A percentile compares a stretch with the other conserved stretches of the same genome.
phyloP scores from a whole-genome alignment of 1,140 invertebrate genomes.

The Caenorhabditis remanei region DNA sequence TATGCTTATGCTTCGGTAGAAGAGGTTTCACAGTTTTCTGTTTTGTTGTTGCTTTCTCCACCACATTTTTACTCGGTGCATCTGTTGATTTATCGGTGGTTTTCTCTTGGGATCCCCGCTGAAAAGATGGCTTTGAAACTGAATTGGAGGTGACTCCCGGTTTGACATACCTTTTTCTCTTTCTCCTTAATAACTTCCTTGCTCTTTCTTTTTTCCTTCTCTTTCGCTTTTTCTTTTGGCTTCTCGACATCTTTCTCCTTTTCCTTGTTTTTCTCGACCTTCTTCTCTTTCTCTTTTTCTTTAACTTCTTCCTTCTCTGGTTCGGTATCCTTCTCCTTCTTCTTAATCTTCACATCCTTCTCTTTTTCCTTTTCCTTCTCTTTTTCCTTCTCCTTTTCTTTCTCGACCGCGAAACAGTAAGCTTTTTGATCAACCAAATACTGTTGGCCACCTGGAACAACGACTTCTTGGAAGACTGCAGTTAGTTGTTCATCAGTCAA shows the following conservation, averaged over 20 bases:
- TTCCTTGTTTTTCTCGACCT: not conserved
- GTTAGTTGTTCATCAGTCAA: not conserved
- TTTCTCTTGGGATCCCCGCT: slow-evolving; percentile 13
- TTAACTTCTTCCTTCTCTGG: slow-evolving; percentile 12
- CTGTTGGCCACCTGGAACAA: not conserved
- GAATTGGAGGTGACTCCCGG: not conserved
- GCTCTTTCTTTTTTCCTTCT: not conserved
- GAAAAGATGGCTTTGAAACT: not conserved
- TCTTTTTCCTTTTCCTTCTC: not conserved
- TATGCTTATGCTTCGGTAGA: not conserved
- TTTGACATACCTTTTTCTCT: not conserved
- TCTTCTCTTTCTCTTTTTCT: slow-evolving; percentile 25
- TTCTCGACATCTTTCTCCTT: slow-evolving; percentile 14
- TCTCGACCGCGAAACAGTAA: not conserved
- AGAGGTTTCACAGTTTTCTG: not conserved
- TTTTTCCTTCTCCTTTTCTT: not conserved
- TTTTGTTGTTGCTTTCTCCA: not conserved
- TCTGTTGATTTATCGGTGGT: not conserved
- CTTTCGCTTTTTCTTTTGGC: not conserved
- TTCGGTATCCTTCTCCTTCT: slow-evolving; percentile 9
- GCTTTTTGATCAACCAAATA: not conserved
- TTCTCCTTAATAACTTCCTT: not conserved
- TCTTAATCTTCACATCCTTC: not conserved
- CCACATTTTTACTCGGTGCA: not conserved
- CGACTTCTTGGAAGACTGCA: not conserved